Conservation (phyloP, 2,888 invertebrate genomes). For the Luperina nickerlii region DNA sequence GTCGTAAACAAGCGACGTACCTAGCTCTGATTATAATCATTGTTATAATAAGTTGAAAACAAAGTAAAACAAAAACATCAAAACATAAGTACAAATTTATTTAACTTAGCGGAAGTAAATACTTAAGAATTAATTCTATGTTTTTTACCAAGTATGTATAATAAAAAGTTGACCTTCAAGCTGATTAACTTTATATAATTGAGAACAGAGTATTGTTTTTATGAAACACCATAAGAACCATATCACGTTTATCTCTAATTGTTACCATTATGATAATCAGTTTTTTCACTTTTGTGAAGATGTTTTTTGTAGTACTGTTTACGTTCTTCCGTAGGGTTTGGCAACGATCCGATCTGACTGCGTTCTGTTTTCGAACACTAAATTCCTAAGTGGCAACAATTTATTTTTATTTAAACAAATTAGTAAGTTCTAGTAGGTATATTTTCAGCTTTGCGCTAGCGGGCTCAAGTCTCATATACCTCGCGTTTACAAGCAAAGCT, state of each 20-base stretch:
- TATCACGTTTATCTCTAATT: conserved; percentile 17
- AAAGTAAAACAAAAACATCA: neutral
- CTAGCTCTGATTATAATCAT: neutral
- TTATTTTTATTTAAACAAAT: neutral
- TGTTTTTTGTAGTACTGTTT: conserved; percentile 2
- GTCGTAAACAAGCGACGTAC: neutral
- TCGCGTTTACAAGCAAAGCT: neutral
- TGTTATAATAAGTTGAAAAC: conserved; percentile 11
- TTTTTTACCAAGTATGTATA: neutral
- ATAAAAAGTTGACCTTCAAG: conserved; percentile 35
- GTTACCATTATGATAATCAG: neutral
- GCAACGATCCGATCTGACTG: neutral
- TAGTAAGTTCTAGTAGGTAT: neutral
- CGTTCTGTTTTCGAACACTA: neutral
- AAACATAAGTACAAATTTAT: conserved; percentile 4
- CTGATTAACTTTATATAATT: conserved; percentile 12
- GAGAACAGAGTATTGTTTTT: conserved; percentile 27
- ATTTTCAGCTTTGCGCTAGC: neutral
- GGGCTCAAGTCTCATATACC: neutral
- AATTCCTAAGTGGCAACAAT: neutral
- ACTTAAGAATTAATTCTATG: conserved; percentile 14
- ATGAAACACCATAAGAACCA: neutral
- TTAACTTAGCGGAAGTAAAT: conserved; percentile 22
- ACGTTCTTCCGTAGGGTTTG: neutral
- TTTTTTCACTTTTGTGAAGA: neutral